A percentile compares a stretch with the other conserved stretches of the same genome.
Evolutionary conservation across 2,113 vertebrate genomes (phyloP).

Genomic region (Brachypodius melanocephalos): DNA sequence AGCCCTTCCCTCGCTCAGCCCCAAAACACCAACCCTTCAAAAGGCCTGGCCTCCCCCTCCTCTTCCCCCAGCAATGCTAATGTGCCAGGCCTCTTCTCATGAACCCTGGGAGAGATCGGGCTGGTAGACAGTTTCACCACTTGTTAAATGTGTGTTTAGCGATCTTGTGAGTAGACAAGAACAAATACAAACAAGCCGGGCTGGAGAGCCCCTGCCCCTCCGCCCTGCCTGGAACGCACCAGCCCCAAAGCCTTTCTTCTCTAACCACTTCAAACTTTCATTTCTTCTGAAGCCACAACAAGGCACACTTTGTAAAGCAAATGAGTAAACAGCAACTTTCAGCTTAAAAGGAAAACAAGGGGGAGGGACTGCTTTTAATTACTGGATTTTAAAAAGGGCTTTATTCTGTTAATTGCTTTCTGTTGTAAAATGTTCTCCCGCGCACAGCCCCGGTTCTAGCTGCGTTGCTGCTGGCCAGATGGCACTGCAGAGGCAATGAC

Average conservation of each 20-base stretch:
- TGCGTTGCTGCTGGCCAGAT: conserved; percentile 40
- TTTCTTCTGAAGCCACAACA: conserved; percentile 70
- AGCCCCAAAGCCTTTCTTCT: conserved; percentile 62
- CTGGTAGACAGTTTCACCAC: conserved; percentile 22
- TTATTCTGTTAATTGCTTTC: conserved; percentile 68
- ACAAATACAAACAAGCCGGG: conserved; percentile 55
- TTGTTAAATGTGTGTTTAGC: conserved; percentile 41
- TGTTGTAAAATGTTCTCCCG: conserved; percentile 49
- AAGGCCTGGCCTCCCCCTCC: neutral
- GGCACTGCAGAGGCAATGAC: conserved; percentile 31
- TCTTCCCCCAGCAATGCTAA: conserved; percentile 5
- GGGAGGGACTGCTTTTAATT: conserved; percentile 67
- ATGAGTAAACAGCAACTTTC: conserved; percentile 65
- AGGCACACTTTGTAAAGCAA: conserved; percentile 71
- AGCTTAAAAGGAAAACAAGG: conserved; percentile 65
- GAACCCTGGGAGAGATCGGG: conserved; percentile 34
- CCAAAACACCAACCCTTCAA: conserved; percentile 20
- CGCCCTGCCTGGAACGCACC: conserved; percentile 47
- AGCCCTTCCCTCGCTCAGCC: neutral
- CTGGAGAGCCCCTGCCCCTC: conserved; percentile 56
- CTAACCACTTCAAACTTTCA: conserved; percentile 67
- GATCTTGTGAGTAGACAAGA: conserved; percentile 58
- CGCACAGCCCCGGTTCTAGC: neutral
- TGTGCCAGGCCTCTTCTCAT: conserved; percentile 37
- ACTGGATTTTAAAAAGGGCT: conserved; percentile 55